A percentile compares a stretch with the other conserved stretches of the same genome.
Evolutionary conservation across 2,797 vertebrate genomes (phyloP).

Genomic region (Enteromius viviparus): DNA sequence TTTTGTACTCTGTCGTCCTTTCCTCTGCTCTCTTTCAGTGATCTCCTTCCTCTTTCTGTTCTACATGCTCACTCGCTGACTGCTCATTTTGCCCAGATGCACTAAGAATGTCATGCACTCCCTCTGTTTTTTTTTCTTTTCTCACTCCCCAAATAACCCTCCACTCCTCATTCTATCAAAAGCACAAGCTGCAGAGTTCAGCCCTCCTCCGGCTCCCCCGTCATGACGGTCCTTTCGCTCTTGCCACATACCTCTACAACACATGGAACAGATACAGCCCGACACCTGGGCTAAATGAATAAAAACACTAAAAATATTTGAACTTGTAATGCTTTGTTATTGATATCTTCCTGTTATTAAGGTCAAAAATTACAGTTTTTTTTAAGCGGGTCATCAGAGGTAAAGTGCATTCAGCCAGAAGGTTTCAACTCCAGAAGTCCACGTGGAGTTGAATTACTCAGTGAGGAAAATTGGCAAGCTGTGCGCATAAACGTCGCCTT

Average conservation of each 20-base stretch:
- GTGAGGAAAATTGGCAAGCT: constrained; percentile 18
- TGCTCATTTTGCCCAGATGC: constrained; percentile 68
- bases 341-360: constrained; percentile 15
- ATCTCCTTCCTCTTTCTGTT: constrained; percentile 53
- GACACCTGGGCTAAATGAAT: constrained; percentile 40
- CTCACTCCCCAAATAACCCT: constrained; percentile 45
- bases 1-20: constrained; percentile 67
- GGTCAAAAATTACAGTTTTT: constrained; percentile 10
- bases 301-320: constrained; percentile 5
- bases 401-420: constrained; percentile 13
- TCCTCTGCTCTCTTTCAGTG: constrained; percentile 52
- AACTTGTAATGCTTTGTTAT: neutral
- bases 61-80: constrained; percentile 18
- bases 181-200: constrained; percentile 50
- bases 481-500: neutral
- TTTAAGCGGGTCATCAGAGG: neutral
- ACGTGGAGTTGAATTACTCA: constrained; percentile 21
- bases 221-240: constrained; percentile 35
- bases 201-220: constrained; percentile 46
- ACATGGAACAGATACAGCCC: constrained; percentile 34
- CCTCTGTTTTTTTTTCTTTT: constrained; percentile 43
- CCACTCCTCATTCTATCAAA: constrained; percentile 55
- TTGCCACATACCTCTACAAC: constrained; percentile 47
- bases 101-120: constrained; percentile 62
- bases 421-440: constrained; percentile 20